Evolutionary conservation across 53 echinoderm and acorn worm genomes (phyloP), one percentile per base, ranked within the genome.

Genomic region (Paelopatides confundens): DNA sequence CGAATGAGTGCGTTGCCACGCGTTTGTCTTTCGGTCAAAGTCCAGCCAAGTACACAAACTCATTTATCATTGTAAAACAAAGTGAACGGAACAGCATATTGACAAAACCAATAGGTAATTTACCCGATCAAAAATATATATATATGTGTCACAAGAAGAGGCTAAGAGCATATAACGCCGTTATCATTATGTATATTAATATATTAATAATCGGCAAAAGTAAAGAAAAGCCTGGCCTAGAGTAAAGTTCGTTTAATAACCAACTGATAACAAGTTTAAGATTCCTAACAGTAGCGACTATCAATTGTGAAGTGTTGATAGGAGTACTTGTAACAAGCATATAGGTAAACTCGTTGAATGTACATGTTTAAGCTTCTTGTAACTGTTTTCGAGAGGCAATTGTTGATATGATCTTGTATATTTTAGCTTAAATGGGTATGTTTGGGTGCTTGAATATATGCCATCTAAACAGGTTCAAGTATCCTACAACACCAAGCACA

Each of bases 21-120:
- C 71, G 39, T 71, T 39, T 12, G 31, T 24, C 46, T 4, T 39
- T 11, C 28, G 71, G 38, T 71, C 71, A 71, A 71, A 71, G 71
- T 71, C 71, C 71, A 39, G 54, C 54, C 17, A 18, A 26, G n/a
- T 71, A 1, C 40, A n/a, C 71, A 71, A 71, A 71, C 71, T 71
- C 71, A 71, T 71, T 71, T 71, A 71, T 71, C 71, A 71, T 37
- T 40, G 71, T 28, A 71, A 71, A 71, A 71, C 71, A 71, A 71
- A 71, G 71, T 71, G 34, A 21, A 43, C 13, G 24, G 54, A 5
- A 54, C 54, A 54, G 23, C 54, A 54, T 54, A 54, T 54, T 54
- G 54, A 54, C 54, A 54, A 54, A 54, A 54, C 26, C 54, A 54
- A 54, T 54, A 54, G 54, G 54, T 54, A 54, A 54, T 54, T 18